Percentiles rank a stretch among this genome's conserved stretches.
These are phyloP conservation scores for Sebastes paucispinis DNA, from an alignment of 2,797 vertebrate species.

Conservation along the genomic window DNA sequence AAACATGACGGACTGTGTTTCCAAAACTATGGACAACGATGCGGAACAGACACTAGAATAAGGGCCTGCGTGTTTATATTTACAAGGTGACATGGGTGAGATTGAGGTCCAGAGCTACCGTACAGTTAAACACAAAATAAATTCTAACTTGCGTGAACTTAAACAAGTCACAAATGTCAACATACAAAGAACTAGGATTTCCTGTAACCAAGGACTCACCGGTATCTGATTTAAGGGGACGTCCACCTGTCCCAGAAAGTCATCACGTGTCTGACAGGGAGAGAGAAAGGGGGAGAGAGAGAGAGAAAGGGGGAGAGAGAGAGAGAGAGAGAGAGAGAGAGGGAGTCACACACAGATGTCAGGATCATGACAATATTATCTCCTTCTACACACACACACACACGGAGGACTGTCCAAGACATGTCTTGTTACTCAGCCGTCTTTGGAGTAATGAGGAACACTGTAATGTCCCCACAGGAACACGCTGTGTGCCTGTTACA, in stretches of 20 bases:
- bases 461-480: not conserved
- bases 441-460: not conserved
- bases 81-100: constrained; percentile 39
- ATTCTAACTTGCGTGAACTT: not conserved
- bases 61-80: constrained; percentile 52
- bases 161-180: not conserved
- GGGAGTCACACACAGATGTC: constrained; percentile 9
- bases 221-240: constrained; percentile 95
- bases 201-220: constrained; percentile 69
- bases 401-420: not conserved
- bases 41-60: constrained; percentile 65
- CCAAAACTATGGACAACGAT: constrained; percentile 64
- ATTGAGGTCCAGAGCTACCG: constrained; percentile 26
- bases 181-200: not conserved
- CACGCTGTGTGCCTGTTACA: not conserved
- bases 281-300: not conserved
- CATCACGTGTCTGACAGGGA: constrained; percentile 91
- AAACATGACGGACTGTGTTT: constrained; percentile 66
- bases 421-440: not conserved
- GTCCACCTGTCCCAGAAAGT: constrained; percentile 98
- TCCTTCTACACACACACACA: not conserved
- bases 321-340: not conserved
- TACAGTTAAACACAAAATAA: not conserved
- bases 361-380: constrained; percentile 11
- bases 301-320: not conserved